Percentiles rank a stretch among this genome's conserved stretches.
These are phyloP conservation scores for Arvicanthis niloticus DNA, from an alignment of 2,113 vertebrate species.

Conservation along the genomic window DNA sequence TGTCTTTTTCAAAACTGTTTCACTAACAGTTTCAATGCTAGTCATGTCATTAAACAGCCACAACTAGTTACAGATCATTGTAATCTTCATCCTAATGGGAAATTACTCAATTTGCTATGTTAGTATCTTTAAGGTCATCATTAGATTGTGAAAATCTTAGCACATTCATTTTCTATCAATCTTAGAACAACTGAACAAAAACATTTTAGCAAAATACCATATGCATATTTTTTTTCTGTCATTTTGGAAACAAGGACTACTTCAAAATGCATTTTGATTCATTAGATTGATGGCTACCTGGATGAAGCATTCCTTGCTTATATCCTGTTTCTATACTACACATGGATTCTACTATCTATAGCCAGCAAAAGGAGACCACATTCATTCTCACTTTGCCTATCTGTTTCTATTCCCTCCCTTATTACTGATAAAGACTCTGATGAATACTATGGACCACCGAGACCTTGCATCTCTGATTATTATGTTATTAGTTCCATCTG, in stretches of 20 bases:
- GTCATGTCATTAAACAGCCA: background rate
- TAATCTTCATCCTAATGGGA: background rate
- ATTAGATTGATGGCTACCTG: background rate
- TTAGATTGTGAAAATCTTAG: background rate
- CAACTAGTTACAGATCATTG: background rate
- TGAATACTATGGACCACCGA: background rate
- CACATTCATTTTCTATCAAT: background rate
- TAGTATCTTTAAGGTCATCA: background rate
- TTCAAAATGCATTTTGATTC: background rate
- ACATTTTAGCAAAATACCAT: too few relatives aligned
- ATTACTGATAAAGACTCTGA: background rate
- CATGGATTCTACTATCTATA: background rate
- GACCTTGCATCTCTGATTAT: background rate
- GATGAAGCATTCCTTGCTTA: background rate
- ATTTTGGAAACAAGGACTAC: background rate
- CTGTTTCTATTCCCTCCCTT: background rate
- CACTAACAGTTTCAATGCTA: too few relatives aligned
- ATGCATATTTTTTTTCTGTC: background rate
- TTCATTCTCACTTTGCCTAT: background rate
- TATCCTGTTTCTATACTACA: background rate
- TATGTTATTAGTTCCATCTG: background rate
- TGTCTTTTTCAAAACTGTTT: background rate
- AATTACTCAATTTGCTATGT: background rate
- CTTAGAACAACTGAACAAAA: background rate
- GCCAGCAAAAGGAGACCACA: accelerated